Base-by-base conservation (phyloP, 2,888 invertebrate species). In the Oeneis ivallda region DNA sequence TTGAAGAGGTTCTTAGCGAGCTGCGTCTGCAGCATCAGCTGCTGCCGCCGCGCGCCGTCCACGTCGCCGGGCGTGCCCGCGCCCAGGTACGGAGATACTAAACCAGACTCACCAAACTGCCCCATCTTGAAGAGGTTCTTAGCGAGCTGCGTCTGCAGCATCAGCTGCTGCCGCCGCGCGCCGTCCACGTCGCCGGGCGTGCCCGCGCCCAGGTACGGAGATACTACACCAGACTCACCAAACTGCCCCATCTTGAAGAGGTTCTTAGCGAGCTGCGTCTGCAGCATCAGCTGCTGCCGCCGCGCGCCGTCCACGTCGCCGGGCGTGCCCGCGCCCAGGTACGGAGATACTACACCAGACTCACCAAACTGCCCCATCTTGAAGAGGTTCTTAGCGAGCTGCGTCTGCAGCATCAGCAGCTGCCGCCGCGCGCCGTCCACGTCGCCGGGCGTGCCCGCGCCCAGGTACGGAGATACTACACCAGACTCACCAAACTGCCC, bases 51-150 rank as follows among this genome's bases (percentile, higher is more conserved):
- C 1, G 90, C 89, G 1, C 89, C 89, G 45, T 92, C 91, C 5
- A 88, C 80, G 68, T 91, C 89, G 0, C 79, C 76, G 0, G 85
- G 76, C 26, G 74, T 78, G 26, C 83, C 83, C 0, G 84, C 80
- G 13, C 76, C 78, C 57, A 91, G 60, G 72, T 90, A 90, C 1
- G 88, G 85, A 0, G 89, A n/a, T n/a, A n/a, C n/a, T n/a, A n/a
- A n/a, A n/a, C n/a, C n/a, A 49, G 11, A 37, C 60, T 60, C 13
- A 88, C 89, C 91, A 53, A 90, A 89, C 68, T 91, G 92, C 9
- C 91, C 91, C 85, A 92, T 91, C 71, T 92, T 92, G 78, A 92
- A 87, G 7, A 92, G 82, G 67, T 92, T 92, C 81, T 92, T 92
- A 13, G 92, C 92, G 1, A 92, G 83, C 41, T 92, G 91, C 0